These are phyloP conservation scores for Pleuronectes platessa DNA, from an alignment of 2,113 vertebrate species.

Conservation along the genomic window DNA sequence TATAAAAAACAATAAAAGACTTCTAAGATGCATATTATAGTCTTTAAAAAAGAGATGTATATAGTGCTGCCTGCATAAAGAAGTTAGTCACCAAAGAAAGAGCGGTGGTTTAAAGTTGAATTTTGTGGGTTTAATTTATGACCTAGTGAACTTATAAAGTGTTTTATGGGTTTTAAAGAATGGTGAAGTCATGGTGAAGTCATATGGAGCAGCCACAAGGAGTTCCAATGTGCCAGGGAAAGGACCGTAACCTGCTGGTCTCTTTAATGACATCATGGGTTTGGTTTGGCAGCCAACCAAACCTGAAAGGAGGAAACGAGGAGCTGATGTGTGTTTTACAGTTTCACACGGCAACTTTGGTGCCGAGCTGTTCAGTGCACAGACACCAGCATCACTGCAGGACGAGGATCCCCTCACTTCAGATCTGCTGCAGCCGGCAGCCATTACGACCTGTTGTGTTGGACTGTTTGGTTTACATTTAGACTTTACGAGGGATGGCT, in stretches of 20 bases:
- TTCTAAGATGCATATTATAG: background rate
- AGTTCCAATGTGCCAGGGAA: slow-evolving; percentile 43
- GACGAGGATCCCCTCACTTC: background rate
- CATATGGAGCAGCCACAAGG: slow-evolving; percentile 39
- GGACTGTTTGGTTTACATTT: background rate
- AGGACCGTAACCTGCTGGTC: slow-evolving; percentile 50
- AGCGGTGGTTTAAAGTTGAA: background rate
- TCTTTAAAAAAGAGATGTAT: background rate
- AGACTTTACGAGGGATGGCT: background rate
- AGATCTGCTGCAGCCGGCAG: background rate
- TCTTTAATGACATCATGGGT: slow-evolving; percentile 69
- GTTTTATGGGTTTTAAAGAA: slow-evolving; percentile 28
- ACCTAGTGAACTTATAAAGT: background rate
- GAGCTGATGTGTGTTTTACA: slow-evolving; percentile 29
- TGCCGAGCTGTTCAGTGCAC: slow-evolving; percentile 5
- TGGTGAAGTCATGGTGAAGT: slow-evolving; percentile 66
- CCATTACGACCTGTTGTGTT: background rate
- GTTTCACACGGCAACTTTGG: slow-evolving; percentile 17
- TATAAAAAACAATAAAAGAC: too few species aligned
- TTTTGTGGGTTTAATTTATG: slow-evolving; percentile 22
- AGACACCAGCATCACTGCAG: background rate
- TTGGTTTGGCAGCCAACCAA: slow-evolving; percentile 64
- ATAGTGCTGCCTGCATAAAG: background rate
- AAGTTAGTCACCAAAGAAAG: background rate
- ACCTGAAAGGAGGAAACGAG: slow-evolving; percentile 36